A percentile compares a stretch with the other conserved stretches of the same genome.
Evolutionary conservation across 2,797 vertebrate species (phyloP).

Genomic region (Chiroxiphia lanceolata): DNA sequence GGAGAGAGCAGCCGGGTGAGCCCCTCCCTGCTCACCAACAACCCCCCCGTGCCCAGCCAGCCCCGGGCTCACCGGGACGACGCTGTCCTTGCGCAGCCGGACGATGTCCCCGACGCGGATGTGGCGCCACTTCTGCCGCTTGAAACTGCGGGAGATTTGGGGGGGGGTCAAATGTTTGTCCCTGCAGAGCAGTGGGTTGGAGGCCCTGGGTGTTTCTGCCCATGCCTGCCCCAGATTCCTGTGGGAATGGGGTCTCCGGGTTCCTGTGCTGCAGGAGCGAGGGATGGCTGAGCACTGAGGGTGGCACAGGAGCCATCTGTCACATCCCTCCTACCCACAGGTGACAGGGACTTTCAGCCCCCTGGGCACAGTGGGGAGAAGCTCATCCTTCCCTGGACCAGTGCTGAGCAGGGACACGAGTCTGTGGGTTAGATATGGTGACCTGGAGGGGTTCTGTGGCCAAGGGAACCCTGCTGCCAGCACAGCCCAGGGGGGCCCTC

Average conservation of each 20-base stretch:
- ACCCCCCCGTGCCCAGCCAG: not conserved
- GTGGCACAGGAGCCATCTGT: not conserved
- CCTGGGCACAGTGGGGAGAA: not conserved
- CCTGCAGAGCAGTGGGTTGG: accelerated
- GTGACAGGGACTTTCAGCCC: not conserved
- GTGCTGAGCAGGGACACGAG: not conserved
- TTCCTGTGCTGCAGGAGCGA: not conserved
- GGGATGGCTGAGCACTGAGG: accelerated
- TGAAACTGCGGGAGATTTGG: slow-evolving; percentile 76
- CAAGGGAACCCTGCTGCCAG: not conserved
- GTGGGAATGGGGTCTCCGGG: not conserved
- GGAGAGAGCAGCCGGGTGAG: not conserved
- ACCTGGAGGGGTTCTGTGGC: not conserved
- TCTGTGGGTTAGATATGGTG: accelerated
- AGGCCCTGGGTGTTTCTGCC: not conserved
- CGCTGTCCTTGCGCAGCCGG: slow-evolving; percentile 82
- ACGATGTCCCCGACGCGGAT: slow-evolving; percentile 87
- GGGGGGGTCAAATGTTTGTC: accelerated
- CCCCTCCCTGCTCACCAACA: no score
- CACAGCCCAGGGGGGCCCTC: not conserved
- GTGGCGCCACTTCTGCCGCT: slow-evolving; percentile 79
- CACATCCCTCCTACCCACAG: not conserved
- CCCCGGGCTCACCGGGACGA: slow-evolving; percentile 82
- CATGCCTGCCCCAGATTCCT: not conserved
- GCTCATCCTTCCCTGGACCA: not conserved